phyloP scores from a whole-genome alignment of 2,888 invertebrate species.

The Emmelina monodactyla region DNA sequence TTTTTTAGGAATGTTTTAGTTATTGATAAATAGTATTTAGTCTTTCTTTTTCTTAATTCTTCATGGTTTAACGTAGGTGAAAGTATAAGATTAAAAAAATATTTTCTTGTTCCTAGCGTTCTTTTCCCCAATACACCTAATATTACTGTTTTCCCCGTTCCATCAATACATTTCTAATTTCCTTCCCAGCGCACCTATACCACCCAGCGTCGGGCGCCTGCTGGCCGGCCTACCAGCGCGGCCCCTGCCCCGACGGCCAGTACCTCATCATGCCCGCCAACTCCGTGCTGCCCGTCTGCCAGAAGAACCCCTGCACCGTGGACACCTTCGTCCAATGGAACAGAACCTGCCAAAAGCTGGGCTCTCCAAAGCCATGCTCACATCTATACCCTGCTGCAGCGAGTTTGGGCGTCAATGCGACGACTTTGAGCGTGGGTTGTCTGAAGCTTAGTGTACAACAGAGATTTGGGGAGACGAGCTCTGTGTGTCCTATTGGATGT shows the following conservation, averaged over 20 bases:
- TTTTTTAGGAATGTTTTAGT: no score
- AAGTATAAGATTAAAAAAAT: no score
- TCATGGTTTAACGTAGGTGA: no score
- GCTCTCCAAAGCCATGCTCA: constrained; percentile 43
- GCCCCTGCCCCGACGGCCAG: constrained; percentile 67
- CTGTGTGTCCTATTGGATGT: constrained; percentile 33
- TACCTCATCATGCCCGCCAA: constrained; percentile 62
- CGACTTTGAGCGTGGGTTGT: constrained; percentile 67
- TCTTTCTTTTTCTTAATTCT: no score
- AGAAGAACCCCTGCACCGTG: constrained; percentile 64
- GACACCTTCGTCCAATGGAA: constrained; percentile 58
- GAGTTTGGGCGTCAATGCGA: constrained; percentile 68
- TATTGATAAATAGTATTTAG: no score
- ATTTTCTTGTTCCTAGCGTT: no score
- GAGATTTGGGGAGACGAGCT: constrained; percentile 26
- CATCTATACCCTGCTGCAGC: constrained; percentile 28
- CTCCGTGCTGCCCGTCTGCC: constrained; percentile 66
- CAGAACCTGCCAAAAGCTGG: constrained; percentile 49
- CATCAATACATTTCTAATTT: no score
- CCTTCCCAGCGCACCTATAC: constrained; percentile 62
- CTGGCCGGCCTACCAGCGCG: constrained; percentile 68
- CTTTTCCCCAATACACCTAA: no score
- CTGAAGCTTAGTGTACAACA: constrained; percentile 30
- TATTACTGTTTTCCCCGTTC: no score
- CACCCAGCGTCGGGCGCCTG: constrained; percentile 69